Percentiles rank a stretch among this genome's conserved stretches.
These are phyloP conservation scores for Trematomus bernacchii DNA, from an alignment of 2,797 vertebrate species.

Conservation along the genomic window DNA sequence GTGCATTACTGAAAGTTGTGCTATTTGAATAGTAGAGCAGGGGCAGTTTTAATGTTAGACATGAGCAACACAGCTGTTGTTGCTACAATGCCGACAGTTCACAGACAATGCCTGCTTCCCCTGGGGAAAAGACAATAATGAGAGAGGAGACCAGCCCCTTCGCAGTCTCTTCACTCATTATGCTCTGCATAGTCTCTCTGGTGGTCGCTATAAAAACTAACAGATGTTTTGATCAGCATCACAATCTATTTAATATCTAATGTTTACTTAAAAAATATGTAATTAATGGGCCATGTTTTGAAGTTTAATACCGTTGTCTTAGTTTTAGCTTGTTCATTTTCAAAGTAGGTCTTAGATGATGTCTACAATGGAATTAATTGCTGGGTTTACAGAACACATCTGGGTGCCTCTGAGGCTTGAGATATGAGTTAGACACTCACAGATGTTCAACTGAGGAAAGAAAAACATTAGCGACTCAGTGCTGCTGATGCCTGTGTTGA, in stretches of 20 bases:
- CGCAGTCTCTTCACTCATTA: slow-evolving; percentile 55
- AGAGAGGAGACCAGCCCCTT: slow-evolving; percentile 71
- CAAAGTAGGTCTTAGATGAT: slow-evolving; percentile 7
- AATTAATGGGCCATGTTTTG: slow-evolving; percentile 3
- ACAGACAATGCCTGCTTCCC: slow-evolving; percentile 69
- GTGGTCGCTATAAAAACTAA: background rate
- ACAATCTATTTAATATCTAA: slow-evolving; percentile 19
- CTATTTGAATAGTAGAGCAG: slow-evolving; percentile 55
- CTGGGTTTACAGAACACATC: slow-evolving; percentile 62
- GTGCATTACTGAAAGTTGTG: slow-evolving; percentile 41
- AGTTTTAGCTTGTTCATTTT: slow-evolving; percentile 23
- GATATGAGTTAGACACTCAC: slow-evolving; percentile 67
- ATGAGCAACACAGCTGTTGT: slow-evolving; percentile 71
- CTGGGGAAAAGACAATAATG: slow-evolving; percentile 62
- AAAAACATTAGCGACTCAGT: slow-evolving; percentile 32
- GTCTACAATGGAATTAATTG: slow-evolving; percentile 63
- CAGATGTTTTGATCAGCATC: slow-evolving; percentile 37
- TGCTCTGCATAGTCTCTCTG: slow-evolving; percentile 34
- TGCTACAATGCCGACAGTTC: slow-evolving; percentile 76
- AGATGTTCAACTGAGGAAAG: slow-evolving; percentile 68
- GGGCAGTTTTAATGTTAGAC: slow-evolving; percentile 61
- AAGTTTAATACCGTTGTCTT: slow-evolving; percentile 17
- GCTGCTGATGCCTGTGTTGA: slow-evolving; percentile 20
- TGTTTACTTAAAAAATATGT: slow-evolving; percentile 3
- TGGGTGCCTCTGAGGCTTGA: slow-evolving; percentile 70